Percentiles rank a stretch among this genome's conserved stretches.
Evolutionary conservation across 2,888 invertebrate genomes (phyloP).

Genomic region (Dusona sp.): DNA sequence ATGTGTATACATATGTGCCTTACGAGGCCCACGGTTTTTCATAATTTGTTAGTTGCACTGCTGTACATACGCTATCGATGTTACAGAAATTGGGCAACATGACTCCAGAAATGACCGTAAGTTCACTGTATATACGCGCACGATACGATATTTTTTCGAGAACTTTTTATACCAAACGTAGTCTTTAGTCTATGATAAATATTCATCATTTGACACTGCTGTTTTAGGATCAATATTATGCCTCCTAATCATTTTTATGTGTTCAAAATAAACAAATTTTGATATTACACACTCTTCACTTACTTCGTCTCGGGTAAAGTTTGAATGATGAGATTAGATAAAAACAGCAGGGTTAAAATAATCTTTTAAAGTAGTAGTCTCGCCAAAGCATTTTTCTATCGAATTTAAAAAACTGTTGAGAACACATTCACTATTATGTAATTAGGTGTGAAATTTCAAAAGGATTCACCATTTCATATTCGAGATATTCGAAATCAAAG

Average conservation of each 20-base stretch:
- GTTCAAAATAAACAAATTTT: background rate
- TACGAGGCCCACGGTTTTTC: conserved; percentile 48
- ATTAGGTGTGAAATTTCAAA: too few species aligned
- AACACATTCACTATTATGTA: too few species aligned
- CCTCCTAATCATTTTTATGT: background rate
- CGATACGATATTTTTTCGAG: conserved; percentile 60
- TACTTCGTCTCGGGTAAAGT: background rate
- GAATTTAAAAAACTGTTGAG: too few species aligned
- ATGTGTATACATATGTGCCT: conserved; percentile 32
- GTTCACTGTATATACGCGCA: conserved; percentile 83
- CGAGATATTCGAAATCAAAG: too few species aligned
- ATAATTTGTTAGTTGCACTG: conserved; percentile 80
- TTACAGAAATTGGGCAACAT: conserved; percentile 85
- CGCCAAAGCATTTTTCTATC: too few species aligned
- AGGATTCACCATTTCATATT: too few species aligned
- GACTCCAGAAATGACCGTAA: conserved; percentile 85
- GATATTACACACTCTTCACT: background rate
- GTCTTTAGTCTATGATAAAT: conserved; percentile 5
- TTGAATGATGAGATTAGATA: background rate
- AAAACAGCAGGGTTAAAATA: conserved; percentile 3
- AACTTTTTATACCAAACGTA: conserved; percentile 29
- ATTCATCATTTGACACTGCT: conserved; percentile 27
- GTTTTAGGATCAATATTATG: background rate
- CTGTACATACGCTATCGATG: conserved; percentile 84
- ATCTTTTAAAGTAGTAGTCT: too few species aligned